Evolutionary conservation across 2,113 vertebrate genomes (phyloP).

Genomic region (Lucifuga dentata): DNA sequence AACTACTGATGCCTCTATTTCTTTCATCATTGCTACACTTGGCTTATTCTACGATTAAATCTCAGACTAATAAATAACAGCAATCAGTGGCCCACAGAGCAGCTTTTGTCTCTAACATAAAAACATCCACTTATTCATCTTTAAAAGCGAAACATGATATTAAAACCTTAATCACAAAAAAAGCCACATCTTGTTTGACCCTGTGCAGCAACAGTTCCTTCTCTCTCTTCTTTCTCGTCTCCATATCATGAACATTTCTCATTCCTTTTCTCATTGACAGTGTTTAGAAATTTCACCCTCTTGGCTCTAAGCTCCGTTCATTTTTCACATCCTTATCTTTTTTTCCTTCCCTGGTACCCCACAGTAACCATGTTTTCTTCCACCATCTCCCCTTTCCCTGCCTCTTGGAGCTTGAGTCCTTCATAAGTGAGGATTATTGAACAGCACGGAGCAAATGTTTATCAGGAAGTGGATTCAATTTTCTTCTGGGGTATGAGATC

Average conservation of each 20-base stretch:
- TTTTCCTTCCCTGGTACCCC: not conserved
- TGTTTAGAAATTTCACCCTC: not conserved
- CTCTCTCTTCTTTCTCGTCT: conserved; percentile 10
- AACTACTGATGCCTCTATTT: conserved; percentile 7
- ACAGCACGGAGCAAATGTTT: conserved; percentile 15
- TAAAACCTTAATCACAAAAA: too few species aligned
- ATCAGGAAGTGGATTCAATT: conserved; percentile 38
- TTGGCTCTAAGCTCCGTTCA: not conserved
- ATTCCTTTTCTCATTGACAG: not conserved
- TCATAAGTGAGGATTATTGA: conserved; percentile 30
- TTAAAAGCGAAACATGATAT: conserved; percentile 11
- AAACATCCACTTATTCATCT: not conserved
- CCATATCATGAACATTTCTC: too few species aligned
- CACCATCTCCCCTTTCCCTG: not conserved
- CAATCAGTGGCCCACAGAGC: not conserved
- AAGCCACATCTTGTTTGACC: too few species aligned
- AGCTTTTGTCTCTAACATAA: not conserved
- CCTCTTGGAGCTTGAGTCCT: conserved; percentile 1
- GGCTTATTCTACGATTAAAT: not conserved
- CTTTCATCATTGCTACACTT: not conserved
- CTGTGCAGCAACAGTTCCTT: not conserved
- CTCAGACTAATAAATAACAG: conserved; percentile 2
- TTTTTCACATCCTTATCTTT: not conserved
- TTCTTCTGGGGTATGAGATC: not conserved
- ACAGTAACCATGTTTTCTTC: not conserved